These are phyloP conservation scores for Chironomus tepperi DNA, from an alignment of 1,140 invertebrate genomes.

Conservation along the genomic window DNA sequence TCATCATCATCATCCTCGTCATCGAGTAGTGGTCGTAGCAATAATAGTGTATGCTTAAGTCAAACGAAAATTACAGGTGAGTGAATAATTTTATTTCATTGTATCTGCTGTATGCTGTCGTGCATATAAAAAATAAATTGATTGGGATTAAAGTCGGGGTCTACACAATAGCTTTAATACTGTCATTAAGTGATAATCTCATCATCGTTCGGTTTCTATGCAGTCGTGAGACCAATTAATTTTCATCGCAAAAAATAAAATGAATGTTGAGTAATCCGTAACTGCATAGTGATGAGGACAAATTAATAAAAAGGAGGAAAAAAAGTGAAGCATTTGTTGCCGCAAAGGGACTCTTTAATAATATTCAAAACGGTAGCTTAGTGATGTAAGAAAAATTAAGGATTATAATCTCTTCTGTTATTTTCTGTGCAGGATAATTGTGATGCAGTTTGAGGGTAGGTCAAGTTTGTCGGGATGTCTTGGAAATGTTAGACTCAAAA, in stretches of 20 bases:
- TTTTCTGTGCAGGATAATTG: background rate
- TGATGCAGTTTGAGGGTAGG: background rate
- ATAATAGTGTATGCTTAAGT: background rate
- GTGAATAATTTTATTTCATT: background rate
- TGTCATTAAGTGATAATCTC: slow-evolving; percentile 2
- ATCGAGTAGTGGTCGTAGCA: background rate
- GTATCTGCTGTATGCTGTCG: background rate
- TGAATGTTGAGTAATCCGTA: background rate
- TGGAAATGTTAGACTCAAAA: too few species aligned
- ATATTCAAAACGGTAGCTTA: background rate
- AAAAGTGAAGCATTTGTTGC: slow-evolving; percentile 5
- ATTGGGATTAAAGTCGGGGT: background rate
- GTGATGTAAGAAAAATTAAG: background rate
- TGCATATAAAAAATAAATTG: background rate
- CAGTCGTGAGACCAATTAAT: slow-evolving; percentile 1
- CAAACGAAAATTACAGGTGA: slow-evolving; percentile 21
- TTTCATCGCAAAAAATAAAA: background rate
- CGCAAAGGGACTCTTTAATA: background rate
- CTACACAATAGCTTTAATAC: background rate
- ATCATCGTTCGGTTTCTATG: background rate
- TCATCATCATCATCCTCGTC: background rate
- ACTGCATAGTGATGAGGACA: background rate
- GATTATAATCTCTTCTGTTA: background rate
- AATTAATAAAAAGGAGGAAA: background rate
- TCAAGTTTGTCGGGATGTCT: too few species aligned